A percentile compares a stretch with the other conserved stretches of the same genome.
Conservation (phyloP, 2,113 vertebrate species). For the Phrynosoma platyrhinos region DNA sequence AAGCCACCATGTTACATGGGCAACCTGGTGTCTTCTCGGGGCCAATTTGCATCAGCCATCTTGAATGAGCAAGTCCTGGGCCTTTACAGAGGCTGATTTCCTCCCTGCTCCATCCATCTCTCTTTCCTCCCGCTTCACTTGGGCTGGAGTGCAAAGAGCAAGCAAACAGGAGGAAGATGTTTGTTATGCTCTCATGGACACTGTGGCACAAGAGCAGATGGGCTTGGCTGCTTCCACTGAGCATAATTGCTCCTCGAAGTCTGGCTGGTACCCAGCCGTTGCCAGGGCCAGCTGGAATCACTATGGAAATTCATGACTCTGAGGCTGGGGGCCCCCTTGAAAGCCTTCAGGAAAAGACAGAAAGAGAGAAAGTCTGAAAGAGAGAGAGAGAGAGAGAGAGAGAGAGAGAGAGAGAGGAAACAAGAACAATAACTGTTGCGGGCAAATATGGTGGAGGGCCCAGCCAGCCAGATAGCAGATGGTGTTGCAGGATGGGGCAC, state of each 20-base stretch:
- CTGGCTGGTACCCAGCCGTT: not conserved
- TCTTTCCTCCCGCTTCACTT: rapidly evolving
- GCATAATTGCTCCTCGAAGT: not conserved
- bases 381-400: not conserved
- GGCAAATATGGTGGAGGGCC: rapidly evolving
- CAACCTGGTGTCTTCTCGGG: not conserved
- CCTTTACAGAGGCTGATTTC: not conserved
- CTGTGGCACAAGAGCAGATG: not conserved
- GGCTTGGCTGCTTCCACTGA: not conserved
- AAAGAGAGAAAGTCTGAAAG: not conserved
- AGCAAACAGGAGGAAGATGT: rapidly evolving
- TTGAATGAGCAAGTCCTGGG: not conserved
- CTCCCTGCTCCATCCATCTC: not conserved
- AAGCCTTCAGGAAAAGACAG: not conserved
- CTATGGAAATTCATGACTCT: no score
- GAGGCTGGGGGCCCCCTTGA: not conserved
- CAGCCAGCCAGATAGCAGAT: not conserved
- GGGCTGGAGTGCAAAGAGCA: rapidly evolving
- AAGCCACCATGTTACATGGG: no score
- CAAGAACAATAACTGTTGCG: not conserved
- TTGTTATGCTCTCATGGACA: rapidly evolving
- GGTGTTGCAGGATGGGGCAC: no score
- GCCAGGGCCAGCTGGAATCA: not conserved
- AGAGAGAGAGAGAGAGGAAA: not conserved
- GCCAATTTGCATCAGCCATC: not conserved